Conservation (phyloP, 53 echinoderm and acorn worm genomes). For the Patiria pectinifera region DNA sequence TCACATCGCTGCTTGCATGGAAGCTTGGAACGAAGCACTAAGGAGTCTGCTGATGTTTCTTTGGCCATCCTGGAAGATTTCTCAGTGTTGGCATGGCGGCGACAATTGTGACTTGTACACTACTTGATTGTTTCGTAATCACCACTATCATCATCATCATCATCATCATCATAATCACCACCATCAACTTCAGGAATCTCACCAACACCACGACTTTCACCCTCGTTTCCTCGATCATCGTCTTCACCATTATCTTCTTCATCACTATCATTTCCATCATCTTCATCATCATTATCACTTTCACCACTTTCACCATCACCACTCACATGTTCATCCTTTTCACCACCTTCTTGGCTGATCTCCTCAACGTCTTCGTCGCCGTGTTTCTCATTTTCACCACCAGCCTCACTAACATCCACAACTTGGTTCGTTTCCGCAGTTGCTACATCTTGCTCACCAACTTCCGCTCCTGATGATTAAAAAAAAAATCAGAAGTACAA, state of each 20-base stretch:
- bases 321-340: conserved; percentile 19
- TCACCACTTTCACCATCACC: conserved; percentile 7
- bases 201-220: neutral
- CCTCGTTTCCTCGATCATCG: neutral
- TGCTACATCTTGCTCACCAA: neutral
- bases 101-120: neutral
- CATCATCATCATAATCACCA: conserved; percentile 8
- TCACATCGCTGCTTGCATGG: too few relatives aligned
- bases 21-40: neutral
- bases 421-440: neutral
- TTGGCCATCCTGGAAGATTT: neutral
- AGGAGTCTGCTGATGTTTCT: neutral
- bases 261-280: neutral
- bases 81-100: neutral
- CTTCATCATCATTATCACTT: neutral
- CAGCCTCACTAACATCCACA: neutral
- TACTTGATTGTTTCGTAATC: conserved; percentile 45
- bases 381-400: neutral
- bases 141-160: conserved; percentile 13
- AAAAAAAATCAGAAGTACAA: neutral
- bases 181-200: neutral
- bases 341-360: neutral
- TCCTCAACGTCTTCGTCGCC: neutral
- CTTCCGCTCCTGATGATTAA: neutral
- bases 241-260: neutral